Conservation (phyloP, 2,888 invertebrate genomes). For the Lymantria dispar region DNA sequence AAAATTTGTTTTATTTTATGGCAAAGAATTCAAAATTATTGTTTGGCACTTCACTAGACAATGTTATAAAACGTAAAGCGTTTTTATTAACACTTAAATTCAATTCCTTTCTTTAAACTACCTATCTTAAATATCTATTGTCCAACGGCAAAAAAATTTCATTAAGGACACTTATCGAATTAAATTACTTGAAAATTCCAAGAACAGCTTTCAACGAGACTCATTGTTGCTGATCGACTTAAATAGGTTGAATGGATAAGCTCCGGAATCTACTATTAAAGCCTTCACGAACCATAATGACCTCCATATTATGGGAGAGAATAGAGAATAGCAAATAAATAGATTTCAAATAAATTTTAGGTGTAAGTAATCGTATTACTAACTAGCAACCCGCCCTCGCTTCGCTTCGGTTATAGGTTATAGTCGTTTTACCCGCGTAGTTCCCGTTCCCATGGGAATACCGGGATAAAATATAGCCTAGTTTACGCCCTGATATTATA, state of each 20-base stretch:
- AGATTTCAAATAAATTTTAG: too few species aligned
- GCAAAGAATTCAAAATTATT: not conserved
- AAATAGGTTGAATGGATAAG: slow-evolving; percentile 36
- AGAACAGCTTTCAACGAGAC: slow-evolving; percentile 21
- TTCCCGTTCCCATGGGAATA: too few species aligned
- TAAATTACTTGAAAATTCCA: slow-evolving; percentile 33
- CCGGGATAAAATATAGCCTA: too few species aligned
- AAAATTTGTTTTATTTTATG: too few species aligned
- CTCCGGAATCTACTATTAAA: slow-evolving; percentile 28
- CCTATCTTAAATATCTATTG: slow-evolving; percentile 4
- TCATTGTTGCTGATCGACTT: slow-evolving; percentile 34
- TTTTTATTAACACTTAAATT: slow-evolving; percentile 15
- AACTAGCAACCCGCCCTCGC: too few species aligned
- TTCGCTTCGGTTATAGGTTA: too few species aligned
- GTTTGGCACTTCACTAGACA: not conserved
- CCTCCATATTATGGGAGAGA: too few species aligned
- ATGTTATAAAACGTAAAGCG: slow-evolving; percentile 3
- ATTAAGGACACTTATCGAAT: slow-evolving; percentile 28
- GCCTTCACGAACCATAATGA: slow-evolving; percentile 18
- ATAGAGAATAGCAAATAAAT: not conserved
- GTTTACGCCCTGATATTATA: too few species aligned
- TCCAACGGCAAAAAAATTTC: slow-evolving; percentile 39
- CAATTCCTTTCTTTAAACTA: slow-evolving; percentile 6
- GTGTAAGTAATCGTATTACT: too few species aligned
- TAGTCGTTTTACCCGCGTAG: too few species aligned